phyloP scores from a whole-genome alignment of 2,797 vertebrate species.

The Vireo griseus region DNA sequence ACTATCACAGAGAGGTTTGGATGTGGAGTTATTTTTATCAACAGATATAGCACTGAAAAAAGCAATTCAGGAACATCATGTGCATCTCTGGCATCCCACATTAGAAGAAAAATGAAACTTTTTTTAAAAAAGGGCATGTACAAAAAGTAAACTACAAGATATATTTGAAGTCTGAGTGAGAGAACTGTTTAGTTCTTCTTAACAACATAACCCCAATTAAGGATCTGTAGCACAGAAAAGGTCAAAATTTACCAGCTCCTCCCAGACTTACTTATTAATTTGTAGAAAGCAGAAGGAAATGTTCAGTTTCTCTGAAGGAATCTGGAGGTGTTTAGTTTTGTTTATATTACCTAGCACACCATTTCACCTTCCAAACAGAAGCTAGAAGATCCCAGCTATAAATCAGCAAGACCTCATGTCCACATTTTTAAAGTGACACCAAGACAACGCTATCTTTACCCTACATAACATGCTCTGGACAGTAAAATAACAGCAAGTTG shows the following conservation, averaged over 20 bases:
- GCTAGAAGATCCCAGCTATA: background rate
- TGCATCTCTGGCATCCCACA: background rate
- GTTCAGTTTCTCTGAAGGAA: background rate
- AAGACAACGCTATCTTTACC: background rate
- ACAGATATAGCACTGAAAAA: background rate
- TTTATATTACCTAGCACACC: background rate
- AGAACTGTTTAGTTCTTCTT: background rate
- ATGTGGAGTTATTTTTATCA: background rate
- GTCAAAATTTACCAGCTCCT: background rate
- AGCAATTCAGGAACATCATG: background rate
- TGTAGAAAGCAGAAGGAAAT: background rate
- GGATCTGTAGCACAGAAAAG: background rate
- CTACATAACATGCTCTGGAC: background rate
- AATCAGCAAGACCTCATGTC: background rate
- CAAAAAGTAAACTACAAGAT: background rate
- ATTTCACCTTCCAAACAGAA: background rate
- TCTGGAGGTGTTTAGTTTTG: background rate
- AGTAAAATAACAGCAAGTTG: background rate
- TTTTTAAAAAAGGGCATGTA: accelerated
- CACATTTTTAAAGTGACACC: background rate
- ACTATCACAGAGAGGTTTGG: background rate
- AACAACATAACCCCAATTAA: background rate
- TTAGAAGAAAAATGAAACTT: background rate
- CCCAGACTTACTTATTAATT: background rate
- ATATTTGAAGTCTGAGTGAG: background rate